Evolutionary conservation across 2,113 vertebrate genomes (phyloP).

Genomic region (Seriola quinqueradiata): DNA sequence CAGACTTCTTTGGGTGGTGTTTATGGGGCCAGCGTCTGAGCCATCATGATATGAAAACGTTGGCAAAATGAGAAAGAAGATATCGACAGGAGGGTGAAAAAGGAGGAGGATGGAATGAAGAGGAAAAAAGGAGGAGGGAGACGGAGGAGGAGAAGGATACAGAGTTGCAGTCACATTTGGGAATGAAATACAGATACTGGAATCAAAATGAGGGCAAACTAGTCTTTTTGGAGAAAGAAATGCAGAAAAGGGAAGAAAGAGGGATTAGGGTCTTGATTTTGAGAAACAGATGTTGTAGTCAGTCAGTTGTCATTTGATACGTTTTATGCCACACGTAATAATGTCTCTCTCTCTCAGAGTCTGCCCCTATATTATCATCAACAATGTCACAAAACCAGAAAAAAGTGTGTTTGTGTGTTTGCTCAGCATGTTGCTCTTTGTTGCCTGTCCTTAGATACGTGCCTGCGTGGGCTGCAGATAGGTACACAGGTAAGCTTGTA

Average conservation of each 20-base stretch:
- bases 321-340: slow-evolving; percentile 9
- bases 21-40: slow-evolving; percentile 13
- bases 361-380: not conserved
- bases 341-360: not conserved
- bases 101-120: not conserved
- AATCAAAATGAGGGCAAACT: slow-evolving; percentile 27
- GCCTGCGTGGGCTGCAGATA: not conserved
- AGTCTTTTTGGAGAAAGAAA: slow-evolving; percentile 4
- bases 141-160: not conserved
- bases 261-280: not conserved
- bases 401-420: slow-evolving; percentile 9
- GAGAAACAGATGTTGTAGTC: slow-evolving; percentile 10
- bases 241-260: not conserved
- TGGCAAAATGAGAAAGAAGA: not conserved
- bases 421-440: not conserved
- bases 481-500: not conserved
- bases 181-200: slow-evolving; percentile 15
- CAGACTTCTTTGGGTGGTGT: slow-evolving; percentile 21
- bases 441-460: not conserved
- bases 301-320: slow-evolving; percentile 3
- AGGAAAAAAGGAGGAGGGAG: not conserved
- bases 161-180: not conserved
- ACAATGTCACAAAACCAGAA: not conserved
- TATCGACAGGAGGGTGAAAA: not conserved
- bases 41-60: slow-evolving; percentile 27